Evolutionary conservation across 2,113 vertebrate species (phyloP), one percentile per base, ranked within the genome.

Genomic region (Hippocampus zosterae): DNA sequence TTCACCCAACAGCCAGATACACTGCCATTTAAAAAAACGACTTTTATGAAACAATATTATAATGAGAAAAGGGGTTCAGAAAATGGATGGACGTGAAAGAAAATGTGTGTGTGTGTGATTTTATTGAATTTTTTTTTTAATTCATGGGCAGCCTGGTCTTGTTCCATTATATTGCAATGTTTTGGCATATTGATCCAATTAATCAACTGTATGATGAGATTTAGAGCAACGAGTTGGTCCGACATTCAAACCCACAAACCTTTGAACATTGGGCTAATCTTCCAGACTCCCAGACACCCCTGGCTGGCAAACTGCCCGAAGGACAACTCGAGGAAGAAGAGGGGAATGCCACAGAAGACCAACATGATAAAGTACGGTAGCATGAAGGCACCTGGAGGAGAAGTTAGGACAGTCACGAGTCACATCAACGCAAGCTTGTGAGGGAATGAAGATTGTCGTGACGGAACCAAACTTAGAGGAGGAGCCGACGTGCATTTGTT

Each of bases 351-450:
- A 0, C 97, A 99, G 85, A 99, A 98, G 55, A 98, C 92, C 82
- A 99, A 88, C 97, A 99, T 99, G 92, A 99, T 94, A 88, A 98
- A 96, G 88, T 98, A 99, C 12, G 97, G 97, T 65, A 99, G 92
- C 96, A 98, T 95, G 92, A 99, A 99, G 85, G 97, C 97, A 76
- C 97, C 97, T 99, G 59, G 4, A 41, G 27, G 83, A 70, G 29
- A 55, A 1, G 50, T 52, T 3, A 72, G 40, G 11, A 44, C 41
- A 63, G 19, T 5, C 12, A 41, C 21, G 2, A 64, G 23, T 23
- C 15, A 46, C 33, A 25, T 73, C 52, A 41, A 8, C 33, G 40
- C 10, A 40, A 40, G 12, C 65, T 33, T 66, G 16, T 52, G 19
- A 48, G 53, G 19, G 11, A 68, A 25, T 48, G n/a, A 29, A 29